Base-by-base conservation (phyloP, 2,113 vertebrate genomes). In the Passerina amoena region DNA sequence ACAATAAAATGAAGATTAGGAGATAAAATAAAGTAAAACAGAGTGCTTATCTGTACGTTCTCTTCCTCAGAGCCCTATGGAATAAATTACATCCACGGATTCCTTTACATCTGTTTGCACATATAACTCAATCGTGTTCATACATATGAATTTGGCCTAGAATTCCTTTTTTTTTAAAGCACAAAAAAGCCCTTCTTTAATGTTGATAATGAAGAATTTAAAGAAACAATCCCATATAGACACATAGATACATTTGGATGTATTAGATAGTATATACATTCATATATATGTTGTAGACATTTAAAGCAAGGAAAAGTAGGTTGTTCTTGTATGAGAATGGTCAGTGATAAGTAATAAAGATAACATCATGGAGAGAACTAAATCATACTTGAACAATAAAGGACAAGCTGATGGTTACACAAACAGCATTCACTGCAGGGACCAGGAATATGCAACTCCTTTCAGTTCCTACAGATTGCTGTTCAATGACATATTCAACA, bases 21-120 rank as follows among this genome's bases (percentile, higher is more conserved):
- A 28, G 11, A 37, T 6, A 57, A 51, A 82, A 63, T 42, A 33
- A 71, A 70, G 33, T 17, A 22, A 83, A 89, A 1, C 1, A n/a
- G 13, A 3, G 5, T 61, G 31, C 28, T 72, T 53, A 22, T 42
- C 33, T 79, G 4, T n/a, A 38, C 40, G 28, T 35, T 75, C n/a
- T 85, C 78, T 56, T 68, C 44, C 60, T 82, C 44, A 61, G 70
- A 90, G 33, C 12, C 37, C n/a, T n/a, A 23, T 40, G 53, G 50
- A 72, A 87, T 66, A 86, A 87, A 82, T 87, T 66, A 76, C 23
- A 85, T 65, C 44, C 61, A 37, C 11, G 56, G 50, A 82, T 45
- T 84, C 66, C 40, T 82, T 72, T 69, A 48, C 54, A 82, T 95
- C 56, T 71, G 25, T 91, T 88, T 88, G 69, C 69, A 92, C 53